Conservation (phyloP, 2,113 vertebrate genomes). For the Benitochromis conjunctus region DNA sequence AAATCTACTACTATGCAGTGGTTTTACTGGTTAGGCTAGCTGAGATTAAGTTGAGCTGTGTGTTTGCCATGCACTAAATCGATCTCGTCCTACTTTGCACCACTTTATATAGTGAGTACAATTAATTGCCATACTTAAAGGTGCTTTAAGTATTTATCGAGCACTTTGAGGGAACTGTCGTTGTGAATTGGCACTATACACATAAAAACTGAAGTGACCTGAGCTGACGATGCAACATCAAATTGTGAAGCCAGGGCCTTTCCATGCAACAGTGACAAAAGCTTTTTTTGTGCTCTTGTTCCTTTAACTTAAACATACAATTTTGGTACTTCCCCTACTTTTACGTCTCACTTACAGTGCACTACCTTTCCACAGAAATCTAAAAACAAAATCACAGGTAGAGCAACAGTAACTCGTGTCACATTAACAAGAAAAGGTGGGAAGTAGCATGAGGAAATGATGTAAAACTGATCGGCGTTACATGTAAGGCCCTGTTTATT, state of each 20-base stretch:
- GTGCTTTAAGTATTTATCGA: neutral
- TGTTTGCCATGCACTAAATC: neutral
- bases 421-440: constrained; percentile 24
- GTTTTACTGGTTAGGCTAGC: neutral
- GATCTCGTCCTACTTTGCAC: neutral
- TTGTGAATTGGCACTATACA: neutral
- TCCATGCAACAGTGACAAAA: neutral
- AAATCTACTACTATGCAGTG: neutral
- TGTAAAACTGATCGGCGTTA: constrained; percentile 19
- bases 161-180: neutral
- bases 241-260: neutral
- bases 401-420: neutral
- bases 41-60: neutral
- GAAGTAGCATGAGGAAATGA: constrained; percentile 41
- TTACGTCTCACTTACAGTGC: neutral
- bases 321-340: neutral
- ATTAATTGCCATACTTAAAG: neutral
- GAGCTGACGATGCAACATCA: neutral
- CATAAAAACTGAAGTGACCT: neutral
- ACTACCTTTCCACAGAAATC: neutral
- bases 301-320: neutral
- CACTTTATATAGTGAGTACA: neutral
- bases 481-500: constrained; percentile 34
- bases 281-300: fast-evolving
- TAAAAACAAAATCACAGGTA: neutral